Base-by-base conservation (phyloP, 1,140 invertebrate genomes). In the Sminthurinus signatus region DNA sequence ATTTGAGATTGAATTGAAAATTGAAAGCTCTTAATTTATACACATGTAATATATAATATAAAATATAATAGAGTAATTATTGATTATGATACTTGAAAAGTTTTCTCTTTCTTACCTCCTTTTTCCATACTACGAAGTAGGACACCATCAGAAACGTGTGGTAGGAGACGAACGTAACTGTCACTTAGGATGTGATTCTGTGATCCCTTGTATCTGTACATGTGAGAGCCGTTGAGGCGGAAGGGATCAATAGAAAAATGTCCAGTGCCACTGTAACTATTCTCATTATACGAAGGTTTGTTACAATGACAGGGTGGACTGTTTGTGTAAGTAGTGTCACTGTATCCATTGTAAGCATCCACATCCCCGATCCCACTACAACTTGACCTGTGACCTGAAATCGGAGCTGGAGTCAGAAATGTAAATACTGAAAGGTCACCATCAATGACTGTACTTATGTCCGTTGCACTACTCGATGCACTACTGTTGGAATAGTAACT, bases 391-490 rank as follows among this genome's bases (percentile, higher is more conserved):
- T 19, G 29, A 5, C 28, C 19, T 48, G 25, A 44, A 1, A 21
- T n/a, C 2, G 43, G 32, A 21, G 23, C 42, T 14, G 59, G 51
- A 8, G 52, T 51, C 29, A 69, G 17, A 31, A 66, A 69, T 2
- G 67, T 66, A 42, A 69, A 51, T 1, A 65, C 44, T 0, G 39
- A 50, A 2, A 55, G 59, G 44, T 69, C 63, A 3, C 67, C 67
- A 51, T 66, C 62, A 36, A 62, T 60, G 12, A 65, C 59, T 3
- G 54, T 65, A 42, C 63, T 69, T 21, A 69, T 69, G 32, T 65
- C 66, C 36, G 65, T 60, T 15, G 59, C 63, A 60, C 67, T 69
- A 51, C 64, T 63, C 15, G 63, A 59, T 15, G 19, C 50, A 32
- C 63, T 66, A n/a, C 59, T 62, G 14, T 29, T 60, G 0, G 61